Percentiles rank a stretch among this genome's conserved stretches.
Evolutionary conservation across 2,797 vertebrate genomes (phyloP).

Genomic region (Chromobotia macracanthus): DNA sequence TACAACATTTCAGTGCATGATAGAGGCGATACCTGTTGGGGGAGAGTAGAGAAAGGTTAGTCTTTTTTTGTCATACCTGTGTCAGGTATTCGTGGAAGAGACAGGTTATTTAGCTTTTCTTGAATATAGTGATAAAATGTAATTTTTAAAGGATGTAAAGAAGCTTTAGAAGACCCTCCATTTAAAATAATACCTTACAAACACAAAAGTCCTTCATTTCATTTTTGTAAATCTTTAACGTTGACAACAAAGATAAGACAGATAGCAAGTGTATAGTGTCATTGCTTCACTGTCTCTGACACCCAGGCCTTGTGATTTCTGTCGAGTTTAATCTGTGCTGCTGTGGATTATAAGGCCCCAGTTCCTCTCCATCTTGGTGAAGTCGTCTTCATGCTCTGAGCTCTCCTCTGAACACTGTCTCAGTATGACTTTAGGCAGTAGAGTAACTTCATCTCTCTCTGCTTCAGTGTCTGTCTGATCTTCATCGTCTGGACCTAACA

Average conservation of each 20-base stretch:
- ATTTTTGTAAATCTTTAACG: no score
- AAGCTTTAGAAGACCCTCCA: no score
- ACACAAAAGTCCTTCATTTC: no score
- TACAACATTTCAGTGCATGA: no score
- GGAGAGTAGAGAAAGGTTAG: no score
- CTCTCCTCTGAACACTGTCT: conserved; percentile 51
- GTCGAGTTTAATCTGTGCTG: not conserved
- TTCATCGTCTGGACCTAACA: not conserved
- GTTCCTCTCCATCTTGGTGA: conserved; percentile 55
- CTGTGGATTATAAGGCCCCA: conserved; percentile 59
- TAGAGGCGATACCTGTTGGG: no score
- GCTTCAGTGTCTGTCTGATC: not conserved
- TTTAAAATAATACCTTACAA: no score
- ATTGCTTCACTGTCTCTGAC: not conserved
- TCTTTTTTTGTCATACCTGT: no score
- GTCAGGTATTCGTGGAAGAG: no score
- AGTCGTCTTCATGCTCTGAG: conserved; percentile 43
- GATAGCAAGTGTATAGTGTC: not conserved
- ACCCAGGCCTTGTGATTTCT: not conserved
- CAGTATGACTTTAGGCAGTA: conserved; percentile 48
- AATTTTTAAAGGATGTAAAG: no score
- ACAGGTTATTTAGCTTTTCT: no score
- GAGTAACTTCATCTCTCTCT: conserved; percentile 1
- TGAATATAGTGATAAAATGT: no score
- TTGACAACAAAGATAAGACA: not conserved